Evolutionary conservation across 23 tunicate genomes (phyloP), one percentile per base, ranked within the genome.

Genomic region (Ciona savignyi): DNA sequence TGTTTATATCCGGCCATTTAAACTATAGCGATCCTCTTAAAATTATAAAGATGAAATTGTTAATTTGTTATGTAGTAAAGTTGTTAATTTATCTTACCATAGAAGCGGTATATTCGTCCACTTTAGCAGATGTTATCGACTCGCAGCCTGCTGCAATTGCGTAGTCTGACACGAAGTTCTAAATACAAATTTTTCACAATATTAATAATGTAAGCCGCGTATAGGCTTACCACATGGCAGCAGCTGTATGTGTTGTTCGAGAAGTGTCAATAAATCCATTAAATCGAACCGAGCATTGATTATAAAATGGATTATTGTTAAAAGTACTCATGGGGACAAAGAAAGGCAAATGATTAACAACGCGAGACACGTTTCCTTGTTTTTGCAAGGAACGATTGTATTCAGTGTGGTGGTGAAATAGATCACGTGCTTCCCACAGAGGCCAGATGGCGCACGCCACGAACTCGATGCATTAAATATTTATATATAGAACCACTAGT

Each of bases 121-220:
- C 30, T 61, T 88, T 77, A 23, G 77, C 73, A 22, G 77, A 42
- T 0, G 72, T 4, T 2, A 82, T 72, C 2, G 25, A 11, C 15
- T 78, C 84, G 15, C 56, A 42, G 2, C 96, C 96, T 0, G 96
- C 81, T 29, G 60, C 72, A 9, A 65, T 68, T 30, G 82, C 87
- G 75, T 83, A 88, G 73, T 88, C 96, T 21, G 72, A 68, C 20
- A 88, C 67, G 76, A 88, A 88, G 66, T 77, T 74, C 96, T 88
- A 51, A 23, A 74, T 15, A 4, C 71, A 4, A 66, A 66, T 34
- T 20, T 21, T 19, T 29, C 29, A 29, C 2, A 3, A 70, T 20
- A 27, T n/a, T n/a, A n/a, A n/a, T n/a, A n/a, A 42, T 6, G 56
- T 42, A 15, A 6, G 11, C 9, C 15, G 15, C 15, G 56, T 42